Evolutionary conservation across 2,797 vertebrate species (phyloP).

Genomic region (Vultur gryphus): DNA sequence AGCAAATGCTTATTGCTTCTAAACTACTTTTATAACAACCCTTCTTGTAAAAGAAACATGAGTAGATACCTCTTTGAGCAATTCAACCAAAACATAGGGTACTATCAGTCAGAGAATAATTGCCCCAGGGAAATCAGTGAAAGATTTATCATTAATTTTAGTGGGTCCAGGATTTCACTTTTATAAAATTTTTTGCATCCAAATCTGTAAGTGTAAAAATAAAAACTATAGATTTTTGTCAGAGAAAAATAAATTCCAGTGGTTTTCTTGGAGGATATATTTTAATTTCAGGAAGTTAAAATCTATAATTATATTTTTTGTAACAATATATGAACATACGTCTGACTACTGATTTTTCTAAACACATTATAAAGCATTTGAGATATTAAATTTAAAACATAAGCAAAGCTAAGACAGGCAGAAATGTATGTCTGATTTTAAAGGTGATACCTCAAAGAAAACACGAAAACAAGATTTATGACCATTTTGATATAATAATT

Average conservation of each 20-base stretch:
- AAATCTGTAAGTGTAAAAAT: background rate
- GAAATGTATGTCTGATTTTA: background rate
- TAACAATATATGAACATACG: background rate
- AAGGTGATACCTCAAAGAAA: background rate
- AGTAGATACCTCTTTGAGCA: background rate
- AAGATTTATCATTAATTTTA: background rate
- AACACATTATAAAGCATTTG: background rate
- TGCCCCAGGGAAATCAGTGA: background rate
- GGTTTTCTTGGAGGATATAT: background rate
- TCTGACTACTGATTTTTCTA: background rate
- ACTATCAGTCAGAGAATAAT: background rate
- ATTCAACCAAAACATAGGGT: background rate
- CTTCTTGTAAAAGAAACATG: background rate
- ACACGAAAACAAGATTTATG: background rate
- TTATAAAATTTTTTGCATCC: accelerated
- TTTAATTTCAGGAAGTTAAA: background rate
- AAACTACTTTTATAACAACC: background rate
- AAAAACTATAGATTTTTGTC: accelerated
- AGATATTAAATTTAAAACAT: background rate
- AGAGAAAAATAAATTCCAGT: background rate
- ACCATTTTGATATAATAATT: background rate
- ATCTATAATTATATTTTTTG: background rate
- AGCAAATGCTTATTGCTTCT: background rate
- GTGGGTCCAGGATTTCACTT: background rate
- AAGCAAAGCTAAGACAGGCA: background rate